These are phyloP conservation scores for Drosophila kohkoa DNA, from an alignment of 1,140 invertebrate species.

Conservation along the genomic window DNA sequence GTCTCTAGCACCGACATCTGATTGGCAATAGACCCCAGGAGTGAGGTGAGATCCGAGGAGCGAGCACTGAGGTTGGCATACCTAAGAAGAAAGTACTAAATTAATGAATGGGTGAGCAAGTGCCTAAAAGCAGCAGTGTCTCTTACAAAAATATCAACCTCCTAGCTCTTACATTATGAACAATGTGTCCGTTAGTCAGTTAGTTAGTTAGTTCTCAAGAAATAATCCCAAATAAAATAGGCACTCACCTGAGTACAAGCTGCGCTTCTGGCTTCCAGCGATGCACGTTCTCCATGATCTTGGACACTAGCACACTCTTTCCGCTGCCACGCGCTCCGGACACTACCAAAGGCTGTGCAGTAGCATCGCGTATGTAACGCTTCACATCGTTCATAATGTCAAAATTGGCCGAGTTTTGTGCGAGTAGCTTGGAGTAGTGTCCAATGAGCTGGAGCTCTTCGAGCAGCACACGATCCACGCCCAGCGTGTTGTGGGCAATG, in stretches of 20 bases:
- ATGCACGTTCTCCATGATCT: conserved; percentile 88
- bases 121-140: too few species aligned
- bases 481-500: conserved; percentile 83
- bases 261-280: conserved; percentile 88
- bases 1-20: conserved; percentile 79
- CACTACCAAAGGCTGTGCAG: conserved; percentile 89
- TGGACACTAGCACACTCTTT: conserved; percentile 91
- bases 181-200: too few species aligned
- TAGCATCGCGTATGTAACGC: conserved; percentile 89
- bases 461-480: conserved; percentile 78
- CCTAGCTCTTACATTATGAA: too few species aligned
- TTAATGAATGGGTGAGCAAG: neutral
- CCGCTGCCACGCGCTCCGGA: conserved; percentile 92
- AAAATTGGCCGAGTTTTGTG: conserved; percentile 84
- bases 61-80: conserved; percentile 78
- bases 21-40: conserved; percentile 81
- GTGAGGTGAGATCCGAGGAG: conserved; percentile 75
- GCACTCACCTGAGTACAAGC: conserved; percentile 73
- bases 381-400: conserved; percentile 87
- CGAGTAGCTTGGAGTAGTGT: conserved; percentile 86
- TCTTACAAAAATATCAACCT: too few species aligned
- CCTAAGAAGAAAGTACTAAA: conserved; percentile 38
- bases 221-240: neutral
- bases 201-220: too few species aligned
- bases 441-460: conserved; percentile 88